Percentiles rank a stretch among this genome's conserved stretches.
phyloP scores from a whole-genome alignment of 2,888 invertebrate genomes.

The Maniola hyperantus region DNA sequence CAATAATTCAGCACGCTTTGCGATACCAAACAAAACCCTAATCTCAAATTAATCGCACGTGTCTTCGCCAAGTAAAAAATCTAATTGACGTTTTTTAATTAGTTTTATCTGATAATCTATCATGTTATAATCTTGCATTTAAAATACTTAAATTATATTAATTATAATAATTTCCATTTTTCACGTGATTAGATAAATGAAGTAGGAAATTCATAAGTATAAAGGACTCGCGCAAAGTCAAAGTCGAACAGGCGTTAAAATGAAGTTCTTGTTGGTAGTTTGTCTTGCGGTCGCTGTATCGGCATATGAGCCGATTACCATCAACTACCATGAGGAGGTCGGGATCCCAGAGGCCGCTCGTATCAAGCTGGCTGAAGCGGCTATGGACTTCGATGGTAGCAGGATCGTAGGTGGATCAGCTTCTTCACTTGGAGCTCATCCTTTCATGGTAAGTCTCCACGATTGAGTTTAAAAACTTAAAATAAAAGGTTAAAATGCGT shows the following conservation, averaged over 20 bases:
- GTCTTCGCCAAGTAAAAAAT: background rate
- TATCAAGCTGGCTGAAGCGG: slow-evolving; percentile 46
- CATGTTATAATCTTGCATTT: background rate
- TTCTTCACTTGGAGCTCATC: slow-evolving; percentile 43
- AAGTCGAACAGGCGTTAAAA: background rate
- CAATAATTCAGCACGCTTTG: background rate
- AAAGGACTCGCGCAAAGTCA: background rate
- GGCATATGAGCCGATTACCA: slow-evolving; percentile 15
- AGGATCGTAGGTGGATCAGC: slow-evolving; percentile 48
- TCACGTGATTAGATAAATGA: slow-evolving; percentile 5
- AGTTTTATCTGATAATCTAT: slow-evolving; percentile 5
- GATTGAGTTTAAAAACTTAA: too few relatives aligned
- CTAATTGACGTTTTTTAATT: background rate
- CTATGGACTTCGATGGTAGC: slow-evolving; percentile 46
- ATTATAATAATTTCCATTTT: background rate
- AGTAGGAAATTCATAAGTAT: slow-evolving; percentile 3
- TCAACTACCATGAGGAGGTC: slow-evolving; percentile 46
- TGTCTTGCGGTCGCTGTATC: slow-evolving; percentile 1
- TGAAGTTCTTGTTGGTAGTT: slow-evolving; percentile 14
- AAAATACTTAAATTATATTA: background rate
- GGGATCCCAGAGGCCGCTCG: slow-evolving; percentile 47
- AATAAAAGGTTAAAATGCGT: too few relatives aligned
- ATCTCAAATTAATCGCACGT: background rate
- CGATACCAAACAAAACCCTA: background rate
- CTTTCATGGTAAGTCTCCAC: slow-evolving; percentile 40